Base-by-base conservation (phyloP, 2,888 invertebrate species). In the Megastigmus dorsalis region DNA sequence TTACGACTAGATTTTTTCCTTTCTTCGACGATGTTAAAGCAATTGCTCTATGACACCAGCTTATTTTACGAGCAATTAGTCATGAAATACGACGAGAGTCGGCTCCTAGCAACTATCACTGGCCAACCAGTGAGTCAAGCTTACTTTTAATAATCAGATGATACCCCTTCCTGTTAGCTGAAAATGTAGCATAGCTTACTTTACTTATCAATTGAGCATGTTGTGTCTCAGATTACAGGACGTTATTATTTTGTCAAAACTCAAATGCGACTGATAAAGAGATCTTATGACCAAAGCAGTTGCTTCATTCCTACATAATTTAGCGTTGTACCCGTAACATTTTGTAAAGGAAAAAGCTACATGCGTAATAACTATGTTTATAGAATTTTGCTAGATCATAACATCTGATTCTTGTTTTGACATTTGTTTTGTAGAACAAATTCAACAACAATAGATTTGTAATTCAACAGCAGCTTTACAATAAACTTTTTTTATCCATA, bases 51-150 rank as follows among this genome's bases (percentile, higher is more conserved):
- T 20, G n/a, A 45, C n/a, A 36, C 5, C 30, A 36, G 30, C 30
- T 41, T 43, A 30, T 60, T 69, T 43, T 62, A 43, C 33, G 5
- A 45, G 28, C 30, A 52, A 26, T 74, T 62, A 68, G 68, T 62
- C 67, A 73, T 73, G 28, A 54, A 54, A 36, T 55, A 10, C 30
- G 13, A 45, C 10, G 60, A 45, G 23, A 15, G 48, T 50, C 41
- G 33, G 6, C 3, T 36, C 43, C 15, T 48, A 48, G 13, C 45
- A 41, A 62, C n/a, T 45, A 70, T 54, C 28, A 36, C 18, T 48
- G 18, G 52, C 13, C 13, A 57, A 28, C 1, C n/a, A 55, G 3
- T 74, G 62, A 62, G 20, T 74, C 62, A 62, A 55, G 54, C 38
- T 55, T 38, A 33, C 9, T 50, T 66, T 38, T 43, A 50, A 52